phyloP scores from a whole-genome alignment of 2,797 vertebrate genomes.

The Lycodopsis pacificus region DNA sequence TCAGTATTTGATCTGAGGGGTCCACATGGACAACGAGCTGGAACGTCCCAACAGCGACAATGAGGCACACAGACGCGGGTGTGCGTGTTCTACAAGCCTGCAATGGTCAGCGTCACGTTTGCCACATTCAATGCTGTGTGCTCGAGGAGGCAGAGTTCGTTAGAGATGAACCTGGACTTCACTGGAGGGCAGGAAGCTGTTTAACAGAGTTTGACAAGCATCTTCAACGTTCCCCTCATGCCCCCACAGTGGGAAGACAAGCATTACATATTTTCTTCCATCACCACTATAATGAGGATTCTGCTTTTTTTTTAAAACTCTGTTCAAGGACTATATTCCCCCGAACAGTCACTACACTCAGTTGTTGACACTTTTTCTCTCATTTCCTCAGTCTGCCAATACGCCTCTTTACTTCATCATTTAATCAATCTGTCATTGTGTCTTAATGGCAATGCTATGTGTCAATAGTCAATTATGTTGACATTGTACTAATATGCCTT shows the following conservation, averaged over 20 bases:
- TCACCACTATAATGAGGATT: not conserved
- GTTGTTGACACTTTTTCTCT: not conserved
- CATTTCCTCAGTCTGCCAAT: too few relatives aligned
- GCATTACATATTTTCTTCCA: not conserved
- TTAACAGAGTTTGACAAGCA: not conserved
- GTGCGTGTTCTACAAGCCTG: not conserved
- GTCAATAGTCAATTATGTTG: not conserved
- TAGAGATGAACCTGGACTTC: not conserved
- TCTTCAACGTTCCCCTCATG: not conserved
- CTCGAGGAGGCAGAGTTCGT: not conserved
- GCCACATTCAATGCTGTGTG: not conserved
- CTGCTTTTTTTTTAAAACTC: not conserved
- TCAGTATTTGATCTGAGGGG: not conserved
- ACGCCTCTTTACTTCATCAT: not conserved
- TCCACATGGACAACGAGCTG: not conserved
- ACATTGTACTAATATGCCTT: not conserved
- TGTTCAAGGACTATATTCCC: not conserved
- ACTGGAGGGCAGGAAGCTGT: not conserved
- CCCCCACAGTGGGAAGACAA: not conserved
- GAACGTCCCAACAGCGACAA: not conserved
- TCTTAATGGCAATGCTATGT: not conserved
- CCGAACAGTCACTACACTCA: not conserved
- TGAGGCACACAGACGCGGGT: not conserved
- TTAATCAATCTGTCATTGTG: slow-evolving; percentile 11
- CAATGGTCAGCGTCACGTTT: not conserved